Conservation (phyloP, 92 coral and sea anemone genomes). For the Pocillopora meandrina region DNA sequence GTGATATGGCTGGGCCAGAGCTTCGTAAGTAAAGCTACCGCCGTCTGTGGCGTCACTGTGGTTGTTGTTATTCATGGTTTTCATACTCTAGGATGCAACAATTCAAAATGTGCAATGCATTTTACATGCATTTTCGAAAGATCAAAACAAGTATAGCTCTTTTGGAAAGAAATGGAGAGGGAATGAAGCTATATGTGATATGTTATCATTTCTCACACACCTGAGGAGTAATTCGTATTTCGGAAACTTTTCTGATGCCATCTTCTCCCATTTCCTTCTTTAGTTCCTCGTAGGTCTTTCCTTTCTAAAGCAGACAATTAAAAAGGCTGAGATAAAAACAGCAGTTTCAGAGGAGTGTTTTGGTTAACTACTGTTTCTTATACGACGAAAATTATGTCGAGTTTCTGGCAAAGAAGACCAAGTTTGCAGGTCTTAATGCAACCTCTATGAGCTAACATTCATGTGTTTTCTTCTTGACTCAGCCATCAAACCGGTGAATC, state of each 20-base stretch:
- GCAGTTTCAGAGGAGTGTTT: no score
- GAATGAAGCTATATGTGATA: neutral
- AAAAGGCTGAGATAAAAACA: no score
- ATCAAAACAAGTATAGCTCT: no score
- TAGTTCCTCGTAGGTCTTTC: constrained; percentile 76
- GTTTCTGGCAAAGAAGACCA: no score
- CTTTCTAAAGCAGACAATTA: constrained; percentile 46
- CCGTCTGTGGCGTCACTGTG: constrained; percentile 60
- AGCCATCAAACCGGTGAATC: no score
- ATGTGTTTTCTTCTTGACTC: no score
- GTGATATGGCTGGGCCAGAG: constrained; percentile 60
- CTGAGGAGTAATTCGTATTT: constrained; percentile 47
- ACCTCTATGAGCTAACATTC: no score
- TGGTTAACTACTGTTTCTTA: no score
- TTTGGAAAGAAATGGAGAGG: neutral
- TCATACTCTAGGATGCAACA: constrained; percentile 43
- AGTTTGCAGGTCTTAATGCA: no score
- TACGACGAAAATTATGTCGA: no score
- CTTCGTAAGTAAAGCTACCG: constrained; percentile 53
- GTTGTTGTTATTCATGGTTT: constrained; percentile 55
- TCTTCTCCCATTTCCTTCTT: constrained; percentile 75
- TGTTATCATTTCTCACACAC: neutral
- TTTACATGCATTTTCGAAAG: no score
- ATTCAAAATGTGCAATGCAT: neutral
- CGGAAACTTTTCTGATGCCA: constrained; percentile 45